Evolutionary conservation across 2,797 vertebrate species (phyloP).

Genomic region (Nasua narica): DNA sequence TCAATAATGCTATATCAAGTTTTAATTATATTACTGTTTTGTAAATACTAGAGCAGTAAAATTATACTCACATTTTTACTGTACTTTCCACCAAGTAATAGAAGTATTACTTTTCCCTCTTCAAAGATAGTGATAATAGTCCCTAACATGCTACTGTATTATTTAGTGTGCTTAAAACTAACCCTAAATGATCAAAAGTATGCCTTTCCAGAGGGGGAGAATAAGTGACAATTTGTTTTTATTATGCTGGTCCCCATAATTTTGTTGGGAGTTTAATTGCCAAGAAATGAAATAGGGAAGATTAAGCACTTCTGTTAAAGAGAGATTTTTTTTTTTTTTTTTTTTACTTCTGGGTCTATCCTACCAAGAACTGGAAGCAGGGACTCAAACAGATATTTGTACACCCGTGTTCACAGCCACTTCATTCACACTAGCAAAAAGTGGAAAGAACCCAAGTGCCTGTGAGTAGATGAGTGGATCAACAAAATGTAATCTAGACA

Average conservation of each 20-base stretch:
- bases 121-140: background rate
- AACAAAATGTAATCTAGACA: background rate
- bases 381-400: background rate
- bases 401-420: background rate
- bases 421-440: background rate
- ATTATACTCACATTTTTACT: background rate
- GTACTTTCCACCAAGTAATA: background rate
- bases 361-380: background rate
- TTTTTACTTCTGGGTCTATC: background rate
- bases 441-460: background rate
- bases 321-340: background rate
- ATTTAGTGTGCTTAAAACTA: slow-evolving; percentile 13
- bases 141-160: background rate
- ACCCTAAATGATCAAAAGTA: background rate
- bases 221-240: background rate
- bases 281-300: slow-evolving; percentile 20
- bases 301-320: background rate
- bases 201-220: background rate
- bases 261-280: background rate
- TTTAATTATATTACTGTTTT: slow-evolving; percentile 27
- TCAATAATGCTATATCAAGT: background rate
- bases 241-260: background rate
- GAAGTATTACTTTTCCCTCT: background rate
- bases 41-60: background rate
- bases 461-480: background rate